Evolutionary conservation across 30 jellyfish, hydroid and myxozoan genomes (phyloP), one percentile per base, ranked within the genome.

Genomic region (Nemopilema nomurai): DNA sequence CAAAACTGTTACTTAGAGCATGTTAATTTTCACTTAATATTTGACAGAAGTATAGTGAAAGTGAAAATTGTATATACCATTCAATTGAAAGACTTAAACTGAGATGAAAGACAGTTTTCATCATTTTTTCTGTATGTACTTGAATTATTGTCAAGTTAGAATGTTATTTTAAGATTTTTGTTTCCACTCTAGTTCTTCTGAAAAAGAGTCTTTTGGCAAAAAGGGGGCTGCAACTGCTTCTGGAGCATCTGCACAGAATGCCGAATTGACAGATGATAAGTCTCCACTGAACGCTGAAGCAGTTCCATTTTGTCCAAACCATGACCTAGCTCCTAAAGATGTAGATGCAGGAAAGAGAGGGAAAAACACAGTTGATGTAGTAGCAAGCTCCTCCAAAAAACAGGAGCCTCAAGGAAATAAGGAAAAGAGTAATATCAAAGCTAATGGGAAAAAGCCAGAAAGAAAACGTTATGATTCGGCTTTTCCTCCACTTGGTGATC

Each of bases 221-320:
- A 41, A 41, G 9, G 13, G 13, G 57, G 13, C 6, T 41, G 57
- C 57, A 3, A 13, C 13, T 3, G 13, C 13, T 41, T 41, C 57
- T 41, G 57, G 13, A 41, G 57, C 57, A 41, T 41, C 57, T 41
- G 13, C 9, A 41, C 57, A 41, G 57, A 41, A 41, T 41, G 57
- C 13, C 57, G 13, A 41, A 13, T 41, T 13, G 13, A 41, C 57
- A 41, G 13, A 13, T n/a, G n/a, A n/a, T n/a, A n/a, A n/a, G n/a
- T n/a, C n/a, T 41, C 28, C 83, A 16, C 23, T 73, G 83, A 73
- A 33, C 33, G 70, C 70, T 22, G 49, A 31, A 7, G 83, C 83
- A 32, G 51, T 69, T 4, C 49, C n/a, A 41, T 73, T 73, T 73
- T 4, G 31, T 4, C 83, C 83, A 18, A 41, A 13, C 57, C 6